phyloP scores from a whole-genome alignment of 2,888 invertebrate species.

The Cybosia mesomella region DNA sequence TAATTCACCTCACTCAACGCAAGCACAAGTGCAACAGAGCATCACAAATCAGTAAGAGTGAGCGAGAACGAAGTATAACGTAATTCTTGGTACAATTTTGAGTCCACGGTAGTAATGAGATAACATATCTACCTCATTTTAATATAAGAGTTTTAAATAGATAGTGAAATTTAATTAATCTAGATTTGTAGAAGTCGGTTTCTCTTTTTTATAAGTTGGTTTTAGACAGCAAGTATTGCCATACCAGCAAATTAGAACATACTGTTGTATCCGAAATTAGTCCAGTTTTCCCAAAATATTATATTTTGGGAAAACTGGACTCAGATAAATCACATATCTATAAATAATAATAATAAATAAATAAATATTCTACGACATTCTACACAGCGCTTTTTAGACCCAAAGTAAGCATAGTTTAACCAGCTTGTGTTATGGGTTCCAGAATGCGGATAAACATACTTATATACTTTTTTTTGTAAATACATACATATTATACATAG shows the following conservation, averaged over 20 bases:
- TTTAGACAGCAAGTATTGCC: neutral
- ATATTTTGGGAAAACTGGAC: neutral
- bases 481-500: too few species aligned
- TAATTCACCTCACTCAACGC: neutral
- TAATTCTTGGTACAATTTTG: neutral
- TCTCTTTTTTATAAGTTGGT: neutral
- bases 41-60: neutral
- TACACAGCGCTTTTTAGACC: too few species aligned
- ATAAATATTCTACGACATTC: too few species aligned
- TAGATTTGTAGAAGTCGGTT: neutral
- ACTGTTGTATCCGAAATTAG: neutral
- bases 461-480: too few species aligned
- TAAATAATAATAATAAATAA: too few species aligned
- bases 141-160: neutral
- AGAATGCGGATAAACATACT: too few species aligned
- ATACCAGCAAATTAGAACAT: neutral
- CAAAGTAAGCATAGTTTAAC: too few species aligned
- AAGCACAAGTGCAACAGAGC: neutral
- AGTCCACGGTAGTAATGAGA: neutral
- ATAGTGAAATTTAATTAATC: neutral
- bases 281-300: neutral
- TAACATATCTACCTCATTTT: slow-evolving; percentile 1
- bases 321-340: neutral
- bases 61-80: neutral
- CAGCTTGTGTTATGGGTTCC: too few species aligned